Conservation (phyloP, 1,140 invertebrate genomes). For the Bombus confusus region DNA sequence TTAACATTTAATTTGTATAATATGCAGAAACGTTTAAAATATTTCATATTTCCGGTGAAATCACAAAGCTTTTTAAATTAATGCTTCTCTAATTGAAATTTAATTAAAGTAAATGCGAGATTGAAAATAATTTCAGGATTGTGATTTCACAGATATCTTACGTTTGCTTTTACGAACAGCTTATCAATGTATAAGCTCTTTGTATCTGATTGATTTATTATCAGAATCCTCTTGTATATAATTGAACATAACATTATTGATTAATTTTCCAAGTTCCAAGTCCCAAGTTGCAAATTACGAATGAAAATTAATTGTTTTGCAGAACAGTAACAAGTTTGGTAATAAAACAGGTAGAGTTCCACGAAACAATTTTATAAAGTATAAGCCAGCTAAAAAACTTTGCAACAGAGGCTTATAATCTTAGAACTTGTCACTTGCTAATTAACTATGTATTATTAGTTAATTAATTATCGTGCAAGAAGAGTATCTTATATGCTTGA, state of each 20-base stretch:
- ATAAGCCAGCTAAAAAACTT: neutral
- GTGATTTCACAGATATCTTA: neutral
- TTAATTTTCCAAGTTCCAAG: neutral
- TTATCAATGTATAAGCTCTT: neutral
- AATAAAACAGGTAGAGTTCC: neutral
- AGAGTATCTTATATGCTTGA: too few relatives aligned
- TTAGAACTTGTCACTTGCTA: neutral
- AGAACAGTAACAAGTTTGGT: neutral
- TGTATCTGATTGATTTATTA: too few relatives aligned
- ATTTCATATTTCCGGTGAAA: neutral
- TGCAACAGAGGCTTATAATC: neutral
- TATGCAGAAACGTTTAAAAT: neutral
- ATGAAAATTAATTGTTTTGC: neutral
- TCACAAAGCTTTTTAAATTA: neutral
- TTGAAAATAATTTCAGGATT: neutral
- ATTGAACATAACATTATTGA: neutral
- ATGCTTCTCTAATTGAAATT: neutral
- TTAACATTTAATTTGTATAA: slow-evolving; percentile 5
- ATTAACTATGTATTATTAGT: neutral
- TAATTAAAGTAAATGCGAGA: neutral
- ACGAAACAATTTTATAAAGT: neutral
- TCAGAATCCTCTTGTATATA: neutral
- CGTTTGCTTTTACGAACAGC: too few relatives aligned
- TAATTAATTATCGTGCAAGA: neutral
- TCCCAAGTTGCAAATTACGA: neutral